These are phyloP conservation scores for Leptinotarsa lineolata DNA, from an alignment of 1,140 invertebrate species.

Conservation along the genomic window DNA sequence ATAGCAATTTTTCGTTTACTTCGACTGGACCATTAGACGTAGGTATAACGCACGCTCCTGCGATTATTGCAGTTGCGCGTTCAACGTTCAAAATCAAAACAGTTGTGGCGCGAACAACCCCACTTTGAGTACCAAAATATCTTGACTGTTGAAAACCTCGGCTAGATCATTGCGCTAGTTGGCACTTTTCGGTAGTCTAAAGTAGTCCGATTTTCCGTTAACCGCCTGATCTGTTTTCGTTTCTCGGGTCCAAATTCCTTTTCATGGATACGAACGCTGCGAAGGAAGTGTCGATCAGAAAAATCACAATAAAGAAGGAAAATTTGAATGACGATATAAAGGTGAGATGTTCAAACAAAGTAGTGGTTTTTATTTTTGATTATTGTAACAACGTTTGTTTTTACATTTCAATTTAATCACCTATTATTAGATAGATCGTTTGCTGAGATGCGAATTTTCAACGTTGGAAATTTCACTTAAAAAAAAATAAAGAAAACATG, in stretches of 20 bases:
- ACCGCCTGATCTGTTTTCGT: not conserved
- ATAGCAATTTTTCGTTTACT: too few relatives aligned
- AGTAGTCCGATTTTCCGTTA: conserved; percentile 7
- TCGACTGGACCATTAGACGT: too few relatives aligned
- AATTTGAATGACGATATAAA: conserved; percentile 44
- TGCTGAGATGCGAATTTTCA: not conserved
- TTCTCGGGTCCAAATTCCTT: not conserved
- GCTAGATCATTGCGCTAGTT: not conserved
- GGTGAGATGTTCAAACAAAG: conserved; percentile 26
- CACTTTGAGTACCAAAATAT: conserved; percentile 26
- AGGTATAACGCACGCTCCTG: not conserved
- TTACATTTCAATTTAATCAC: not conserved
- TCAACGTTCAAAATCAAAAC: conserved; percentile 7
- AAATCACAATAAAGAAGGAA: conserved; percentile 41
- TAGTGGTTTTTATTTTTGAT: not conserved
- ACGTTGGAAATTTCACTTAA: too few relatives aligned
- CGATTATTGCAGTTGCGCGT: not conserved
- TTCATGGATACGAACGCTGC: conserved; percentile 9
- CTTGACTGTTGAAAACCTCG: conserved; percentile 23
- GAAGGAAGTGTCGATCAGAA: conserved; percentile 36
- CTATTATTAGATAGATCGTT: not conserved
- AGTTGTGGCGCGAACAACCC: conserved; percentile 20
- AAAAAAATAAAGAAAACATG: too few relatives aligned
- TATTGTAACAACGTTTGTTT: not conserved
- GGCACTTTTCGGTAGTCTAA: not conserved